Evolutionary conservation across 2,113 vertebrate species (phyloP), one percentile per base, ranked within the genome.

Genomic region (Cavia porcellus): DNA sequence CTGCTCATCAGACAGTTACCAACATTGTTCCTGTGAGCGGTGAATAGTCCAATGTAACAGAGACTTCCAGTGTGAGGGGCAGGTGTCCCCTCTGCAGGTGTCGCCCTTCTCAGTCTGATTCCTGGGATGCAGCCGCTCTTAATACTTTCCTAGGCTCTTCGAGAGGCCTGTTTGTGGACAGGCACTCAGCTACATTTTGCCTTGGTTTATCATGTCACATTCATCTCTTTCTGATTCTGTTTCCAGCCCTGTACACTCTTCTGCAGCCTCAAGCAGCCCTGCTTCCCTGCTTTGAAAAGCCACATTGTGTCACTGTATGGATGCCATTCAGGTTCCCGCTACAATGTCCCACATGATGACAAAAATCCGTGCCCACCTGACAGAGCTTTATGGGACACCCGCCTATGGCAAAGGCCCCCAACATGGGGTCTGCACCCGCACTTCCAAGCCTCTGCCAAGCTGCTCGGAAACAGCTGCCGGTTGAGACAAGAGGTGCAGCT

Each of bases 191-290:
- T 79, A 19, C 10, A 61, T 24, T 2, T 55, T 79, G 50, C 7
- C 47, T 38, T 19, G 52, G 11, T 52, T 38, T 15, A 8, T 47
- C 19, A 68, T 0, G 0, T 6, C 1, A 45, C 7, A 1, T 24
- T 4, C 2, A 14, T 38, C 45, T 84, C 70, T 45, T 62, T 42
- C 9, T 5, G 28, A 17, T 72, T 24, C 3, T 85, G 8, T 68
- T 87, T 55, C 12, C 64, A 32, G 8, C 8, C 64, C 59, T 13
- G 4, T 2, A 0, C 30, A 30, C 28, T 42, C 57, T 42, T 91
- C 84, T 66, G 15, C 19, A 70, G 7, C 35, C 50, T 77, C 77
- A 45, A 22, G 57, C 1, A 59, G 12, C 28, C 55, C 64, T 47
- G 35, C 68, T 20, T 80, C 38, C 11, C 5, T n/a, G 15, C 57